Base-by-base conservation (phyloP, 1,140 invertebrate species). In the Drosophila burlai region DNA sequence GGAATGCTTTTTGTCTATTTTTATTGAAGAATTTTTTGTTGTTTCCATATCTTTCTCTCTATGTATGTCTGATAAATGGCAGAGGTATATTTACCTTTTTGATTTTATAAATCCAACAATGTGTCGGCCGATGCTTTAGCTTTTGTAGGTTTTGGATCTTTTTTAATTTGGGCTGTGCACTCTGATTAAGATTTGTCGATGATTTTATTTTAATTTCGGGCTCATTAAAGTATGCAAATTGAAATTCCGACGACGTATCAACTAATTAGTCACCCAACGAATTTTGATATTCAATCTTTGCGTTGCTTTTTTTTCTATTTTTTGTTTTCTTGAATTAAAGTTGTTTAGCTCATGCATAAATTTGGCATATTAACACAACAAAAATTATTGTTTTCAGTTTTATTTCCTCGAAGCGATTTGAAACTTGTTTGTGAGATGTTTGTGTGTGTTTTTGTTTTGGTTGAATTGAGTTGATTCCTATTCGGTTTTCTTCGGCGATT, bases 31-130 rank as follows among this genome's bases (percentile, higher is more conserved):
- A 71, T 58, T 78, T 36, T 43, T 29, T 50, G 29, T 52, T 52
- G 13, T 3, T 38, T 38, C 38, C 43, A 65, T 69, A 54, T 61
- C 21, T 57, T 26, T 21, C 26, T 2, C 13, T 40, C 46, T 11
- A 26, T 50, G 65, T 40, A 50, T 74, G 45, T 50, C 24, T 73
- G 54, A 73, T 73, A 72, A 46, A 59, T 71, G 66, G 45, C 21
- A 29, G 42, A n/a, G 66, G 49, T 68, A 78, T 83, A 87, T 90
- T 90, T 87, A 87, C 84, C 84, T 87, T 87, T 86, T 90, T 75
- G 84, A 90, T 87, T 87, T 89, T 75, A 87, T 87, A 90, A 87
- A 87, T 89, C 84, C 84, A 83, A 89, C 68, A 75, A 24, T 40
- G 64, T 77, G n/a, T 73, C 58, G 52, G 74, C 46, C 40, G 43